Percentiles rank a stretch among this genome's conserved stretches.
Conservation (phyloP, 2,113 vertebrate species). For the Heterocephalus glaber region DNA sequence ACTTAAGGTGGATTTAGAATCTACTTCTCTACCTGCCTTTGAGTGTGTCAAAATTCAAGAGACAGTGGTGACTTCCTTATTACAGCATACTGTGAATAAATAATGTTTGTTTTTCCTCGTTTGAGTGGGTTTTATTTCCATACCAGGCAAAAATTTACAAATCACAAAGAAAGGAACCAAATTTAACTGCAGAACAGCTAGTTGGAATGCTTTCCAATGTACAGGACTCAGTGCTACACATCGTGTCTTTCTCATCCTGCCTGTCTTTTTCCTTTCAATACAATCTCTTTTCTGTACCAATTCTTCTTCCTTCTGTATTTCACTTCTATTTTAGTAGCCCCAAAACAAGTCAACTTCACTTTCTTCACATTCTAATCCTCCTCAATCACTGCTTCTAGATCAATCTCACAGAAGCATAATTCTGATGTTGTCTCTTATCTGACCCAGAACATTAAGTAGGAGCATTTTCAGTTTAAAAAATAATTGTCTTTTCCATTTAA, state of each 20-base stretch:
- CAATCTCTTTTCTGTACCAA: not conserved
- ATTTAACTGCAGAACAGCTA: not conserved
- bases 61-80: not conserved
- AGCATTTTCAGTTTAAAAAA: not conserved
- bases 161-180: not conserved
- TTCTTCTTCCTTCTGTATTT: not conserved
- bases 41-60: not conserved
- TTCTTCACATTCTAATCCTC: not conserved
- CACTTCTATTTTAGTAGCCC: not conserved
- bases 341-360: not conserved
- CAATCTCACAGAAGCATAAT: not conserved
- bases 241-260: fast-evolving
- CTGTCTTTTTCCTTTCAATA: not conserved
- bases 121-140: not conserved
- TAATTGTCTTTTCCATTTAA: too few species aligned
- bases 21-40: not conserved
- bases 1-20: not conserved
- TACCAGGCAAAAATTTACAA: not conserved
- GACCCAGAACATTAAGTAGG: not conserved
- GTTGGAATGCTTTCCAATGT: not conserved
- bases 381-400: not conserved
- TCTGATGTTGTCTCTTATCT: not conserved
- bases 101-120: not conserved
- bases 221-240: not conserved
- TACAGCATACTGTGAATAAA: not conserved